These are phyloP conservation scores for Anadara kagoshimensis DNA, from an alignment of 1,140 invertebrate species.

Conservation along the genomic window DNA sequence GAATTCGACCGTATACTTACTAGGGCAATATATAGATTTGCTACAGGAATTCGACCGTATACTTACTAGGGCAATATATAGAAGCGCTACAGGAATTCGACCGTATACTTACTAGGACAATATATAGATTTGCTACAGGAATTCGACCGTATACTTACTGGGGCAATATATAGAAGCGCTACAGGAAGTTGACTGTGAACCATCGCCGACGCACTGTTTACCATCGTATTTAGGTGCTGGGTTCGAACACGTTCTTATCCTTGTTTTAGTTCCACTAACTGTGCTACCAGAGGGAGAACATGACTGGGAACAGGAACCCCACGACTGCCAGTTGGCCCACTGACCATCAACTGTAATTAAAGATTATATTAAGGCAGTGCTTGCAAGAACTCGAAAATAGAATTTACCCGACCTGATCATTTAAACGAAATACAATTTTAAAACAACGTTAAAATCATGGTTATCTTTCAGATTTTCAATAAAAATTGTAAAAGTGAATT, in stretches of 20 bases:
- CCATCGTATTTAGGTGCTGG: slow-evolving; percentile 20
- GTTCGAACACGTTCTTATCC: slow-evolving; percentile 13
- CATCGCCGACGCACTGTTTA: slow-evolving; percentile 11
- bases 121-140: slow-evolving; percentile 3
- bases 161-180: slow-evolving; percentile 13
- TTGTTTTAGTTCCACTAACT: neutral
- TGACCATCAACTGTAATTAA: slow-evolving; percentile 15
- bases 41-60: no score
- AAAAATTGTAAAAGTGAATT: no score
- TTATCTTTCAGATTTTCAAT: no score
- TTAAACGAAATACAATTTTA: no score
- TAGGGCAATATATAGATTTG: no score
- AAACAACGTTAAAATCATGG: no score
- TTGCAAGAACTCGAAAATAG: no score
- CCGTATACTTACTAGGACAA: slow-evolving; percentile 9
- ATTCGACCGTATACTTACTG: neutral
- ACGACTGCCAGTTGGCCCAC: slow-evolving; percentile 7
- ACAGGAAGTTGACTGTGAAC: slow-evolving; percentile 9
- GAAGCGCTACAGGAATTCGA: no score
- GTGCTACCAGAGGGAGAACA: slow-evolving; percentile 2
- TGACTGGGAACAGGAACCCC: neutral
- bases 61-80: no score
- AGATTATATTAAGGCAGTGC: no score
- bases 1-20: no score
- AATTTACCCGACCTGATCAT: no score